Evolutionary conservation across 2,113 vertebrate species (phyloP).

Genomic region (Malaclemys terrapin): DNA sequence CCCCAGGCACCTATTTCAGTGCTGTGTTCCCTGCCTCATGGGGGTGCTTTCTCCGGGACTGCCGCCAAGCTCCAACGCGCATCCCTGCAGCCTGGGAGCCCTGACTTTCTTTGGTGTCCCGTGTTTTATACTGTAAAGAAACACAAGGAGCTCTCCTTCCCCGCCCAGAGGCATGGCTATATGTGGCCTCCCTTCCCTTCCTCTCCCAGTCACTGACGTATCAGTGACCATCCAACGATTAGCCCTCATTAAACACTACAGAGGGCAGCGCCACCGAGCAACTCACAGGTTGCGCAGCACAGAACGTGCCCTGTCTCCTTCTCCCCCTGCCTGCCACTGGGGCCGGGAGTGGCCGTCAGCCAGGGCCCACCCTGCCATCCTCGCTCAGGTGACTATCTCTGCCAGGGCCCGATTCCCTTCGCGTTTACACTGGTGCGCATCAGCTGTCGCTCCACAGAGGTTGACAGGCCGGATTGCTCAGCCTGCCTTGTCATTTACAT

Average conservation of each 20-base stretch:
- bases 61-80: no score
- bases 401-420: neutral
- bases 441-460: neutral
- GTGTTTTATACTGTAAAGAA: no score
- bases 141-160: neutral
- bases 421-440: neutral
- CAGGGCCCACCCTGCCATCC: neutral
- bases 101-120: no score
- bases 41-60: no score
- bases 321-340: neutral
- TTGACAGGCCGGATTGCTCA: no score
- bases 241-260: neutral
- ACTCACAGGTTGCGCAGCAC: no score
- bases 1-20: no score
- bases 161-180: neutral
- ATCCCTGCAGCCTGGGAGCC: no score
- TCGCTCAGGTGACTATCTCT: neutral
- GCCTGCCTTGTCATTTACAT: neutral
- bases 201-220: neutral
- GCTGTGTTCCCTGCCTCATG: no score
- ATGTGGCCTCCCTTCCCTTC: neutral
- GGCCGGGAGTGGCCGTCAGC: no score
- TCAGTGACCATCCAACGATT: neutral
- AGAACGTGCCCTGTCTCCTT: rapidly evolving
- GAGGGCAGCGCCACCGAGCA: neutral